Evolutionary conservation across 2,797 vertebrate genomes (phyloP).

Genomic region (Betta splendens): DNA sequence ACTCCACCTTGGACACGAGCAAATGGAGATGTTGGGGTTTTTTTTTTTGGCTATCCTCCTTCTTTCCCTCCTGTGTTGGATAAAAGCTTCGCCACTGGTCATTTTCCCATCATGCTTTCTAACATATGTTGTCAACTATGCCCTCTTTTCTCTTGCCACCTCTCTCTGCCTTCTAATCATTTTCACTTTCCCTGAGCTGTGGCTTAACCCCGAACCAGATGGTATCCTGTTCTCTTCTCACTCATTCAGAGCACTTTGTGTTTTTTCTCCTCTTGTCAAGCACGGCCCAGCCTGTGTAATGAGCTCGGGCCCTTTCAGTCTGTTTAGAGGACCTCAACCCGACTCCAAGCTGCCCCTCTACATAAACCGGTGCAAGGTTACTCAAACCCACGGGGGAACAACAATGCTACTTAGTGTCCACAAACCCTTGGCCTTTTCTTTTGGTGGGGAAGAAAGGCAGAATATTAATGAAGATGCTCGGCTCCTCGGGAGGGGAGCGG

Average conservation of each 20-base stretch:
- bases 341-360: constrained; percentile 78
- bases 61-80: constrained; percentile 30
- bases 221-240: constrained; percentile 83
- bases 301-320: constrained; percentile 84
- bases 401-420: constrained; percentile 75
- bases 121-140: constrained; percentile 41
- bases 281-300: constrained; percentile 85
- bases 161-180: constrained; percentile 55
- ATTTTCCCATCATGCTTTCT: constrained; percentile 38
- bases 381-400: constrained; percentile 73
- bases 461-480: constrained; percentile 82
- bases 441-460: constrained; percentile 70
- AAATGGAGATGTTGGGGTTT: too few relatives aligned
- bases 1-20: constrained; percentile 36
- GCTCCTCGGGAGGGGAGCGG: constrained; percentile 65
- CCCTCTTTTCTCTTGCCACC: constrained; percentile 43
- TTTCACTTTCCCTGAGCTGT: constrained; percentile 45
- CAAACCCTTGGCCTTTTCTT: constrained; percentile 64
- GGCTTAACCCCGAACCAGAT: constrained; percentile 80
- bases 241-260: constrained; percentile 81
- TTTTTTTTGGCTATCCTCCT: constrained; percentile 21
- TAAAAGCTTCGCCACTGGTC: constrained; percentile 52
- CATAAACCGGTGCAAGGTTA: constrained; percentile 79
- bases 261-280: constrained; percentile 87
- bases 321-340: constrained; percentile 80